phyloP scores from a whole-genome alignment of 1,140 invertebrate species.

The Microplitis mediator region DNA sequence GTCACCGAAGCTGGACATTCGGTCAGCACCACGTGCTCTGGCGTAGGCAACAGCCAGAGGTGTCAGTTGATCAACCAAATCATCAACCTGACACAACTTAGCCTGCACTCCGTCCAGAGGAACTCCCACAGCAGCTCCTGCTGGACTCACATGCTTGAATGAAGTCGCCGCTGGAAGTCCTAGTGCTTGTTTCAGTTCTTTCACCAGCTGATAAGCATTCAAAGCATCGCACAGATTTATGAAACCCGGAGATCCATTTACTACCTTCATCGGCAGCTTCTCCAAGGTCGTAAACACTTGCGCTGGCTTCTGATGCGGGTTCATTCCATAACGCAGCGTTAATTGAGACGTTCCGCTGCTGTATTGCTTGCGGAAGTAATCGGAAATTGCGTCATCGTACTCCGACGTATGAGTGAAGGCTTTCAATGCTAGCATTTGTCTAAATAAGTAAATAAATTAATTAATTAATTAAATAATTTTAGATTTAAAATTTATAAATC shows the following conservation, averaged over 20 bases:
- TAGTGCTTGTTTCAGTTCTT: conserved; percentile 82
- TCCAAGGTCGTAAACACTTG: conserved; percentile 85
- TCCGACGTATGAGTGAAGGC: conserved; percentile 95
- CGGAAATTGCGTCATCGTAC: conserved; percentile 93
- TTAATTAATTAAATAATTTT: neutral
- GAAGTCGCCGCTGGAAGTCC: conserved; percentile 91
- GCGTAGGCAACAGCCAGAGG: conserved; percentile 95
- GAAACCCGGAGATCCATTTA: conserved; percentile 96
- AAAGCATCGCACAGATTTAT: conserved; percentile 98
- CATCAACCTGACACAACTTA: conserved; percentile 92
- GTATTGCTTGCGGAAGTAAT: conserved; percentile 94
- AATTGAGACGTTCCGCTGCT: conserved; percentile 79
- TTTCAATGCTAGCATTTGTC: conserved; percentile 81
- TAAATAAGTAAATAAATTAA: conserved; percentile 43
- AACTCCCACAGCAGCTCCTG: conserved; percentile 89
- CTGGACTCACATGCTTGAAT: conserved; percentile 97
- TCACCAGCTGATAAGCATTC: conserved; percentile 96
- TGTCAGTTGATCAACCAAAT: conserved; percentile 76
- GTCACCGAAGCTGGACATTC: conserved; percentile 99
- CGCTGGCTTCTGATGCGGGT: conserved; percentile 96
- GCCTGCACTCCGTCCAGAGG: conserved; percentile 78
- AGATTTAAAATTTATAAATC: neutral
- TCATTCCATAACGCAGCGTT: conserved; percentile 94
- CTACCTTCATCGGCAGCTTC: conserved; percentile 83
- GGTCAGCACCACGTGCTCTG: conserved; percentile 92